A percentile compares a stretch with the other conserved stretches of the same genome.
These are phyloP conservation scores for Lordiphosa fenestrarum DNA, from an alignment of 2,888 invertebrate genomes.

Conservation along the genomic window DNA sequence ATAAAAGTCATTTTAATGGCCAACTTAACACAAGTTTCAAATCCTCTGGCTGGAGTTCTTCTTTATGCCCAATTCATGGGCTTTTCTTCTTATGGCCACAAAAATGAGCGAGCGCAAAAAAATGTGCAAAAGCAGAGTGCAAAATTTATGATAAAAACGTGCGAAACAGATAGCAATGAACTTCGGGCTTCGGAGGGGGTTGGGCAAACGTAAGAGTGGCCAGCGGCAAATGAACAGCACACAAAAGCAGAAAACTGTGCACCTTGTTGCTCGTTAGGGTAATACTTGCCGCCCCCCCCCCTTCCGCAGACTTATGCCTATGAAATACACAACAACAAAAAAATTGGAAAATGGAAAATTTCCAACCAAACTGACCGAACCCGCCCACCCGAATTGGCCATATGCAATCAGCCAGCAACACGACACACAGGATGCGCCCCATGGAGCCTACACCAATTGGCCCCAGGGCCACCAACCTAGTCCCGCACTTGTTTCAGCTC, in stretches of 20 bases:
- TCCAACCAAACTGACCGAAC: conserved; percentile 4
- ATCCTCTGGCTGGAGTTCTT: too few species aligned
- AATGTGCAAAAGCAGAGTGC: too few species aligned
- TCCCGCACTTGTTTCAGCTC: conserved; percentile 15
- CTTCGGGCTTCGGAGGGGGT: too few species aligned
- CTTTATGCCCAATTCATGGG: too few species aligned
- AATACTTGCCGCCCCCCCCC: conserved; percentile 35
- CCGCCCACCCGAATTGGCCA: conserved; percentile 1
- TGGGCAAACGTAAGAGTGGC: too few species aligned
- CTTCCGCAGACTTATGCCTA: conserved; percentile 33
- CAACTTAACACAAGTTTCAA: too few species aligned
- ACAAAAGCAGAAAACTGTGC: conserved; percentile 39
- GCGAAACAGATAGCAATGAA: too few species aligned
- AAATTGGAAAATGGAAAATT: background rate
- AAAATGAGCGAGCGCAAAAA: too few species aligned
- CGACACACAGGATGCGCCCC: background rate
- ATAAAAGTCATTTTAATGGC: too few species aligned
- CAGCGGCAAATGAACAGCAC: background rate
- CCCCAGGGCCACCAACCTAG: conserved; percentile 1
- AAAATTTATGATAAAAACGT: too few species aligned
- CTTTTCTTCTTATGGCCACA: too few species aligned
- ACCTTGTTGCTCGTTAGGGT: conserved; percentile 62
- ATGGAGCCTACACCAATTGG: conserved; percentile 7
- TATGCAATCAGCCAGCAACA: conserved; percentile 9
- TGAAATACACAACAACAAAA: conserved; percentile 18